Evolutionary conservation across 2,113 vertebrate genomes (phyloP).

Genomic region (Grantiella picta): DNA sequence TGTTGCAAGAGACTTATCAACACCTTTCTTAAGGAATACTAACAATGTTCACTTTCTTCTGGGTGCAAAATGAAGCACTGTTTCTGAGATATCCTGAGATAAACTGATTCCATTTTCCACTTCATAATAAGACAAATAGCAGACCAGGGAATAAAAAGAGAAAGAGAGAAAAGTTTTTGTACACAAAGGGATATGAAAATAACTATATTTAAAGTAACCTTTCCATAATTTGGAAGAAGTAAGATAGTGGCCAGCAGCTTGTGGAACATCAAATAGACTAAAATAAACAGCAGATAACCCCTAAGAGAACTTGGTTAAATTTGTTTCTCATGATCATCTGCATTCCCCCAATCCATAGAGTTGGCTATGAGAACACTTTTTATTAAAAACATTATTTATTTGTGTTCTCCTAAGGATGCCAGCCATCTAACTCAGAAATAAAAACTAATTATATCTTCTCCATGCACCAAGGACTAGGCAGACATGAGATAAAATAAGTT

Average conservation of each 20-base stretch:
- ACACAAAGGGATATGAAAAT: background rate
- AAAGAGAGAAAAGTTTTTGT: background rate
- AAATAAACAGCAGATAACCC: slow-evolving; percentile 2
- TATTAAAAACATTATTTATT: slow-evolving; percentile 58
- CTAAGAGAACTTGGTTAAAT: background rate
- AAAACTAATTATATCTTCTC: background rate
- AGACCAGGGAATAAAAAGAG: background rate
- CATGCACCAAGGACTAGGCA: background rate
- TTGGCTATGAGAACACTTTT: slow-evolving; percentile 17
- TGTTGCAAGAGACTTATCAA: background rate
- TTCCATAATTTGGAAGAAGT: slow-evolving; percentile 24
- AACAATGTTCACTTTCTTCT: background rate
- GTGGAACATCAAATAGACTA: slow-evolving; percentile 26
- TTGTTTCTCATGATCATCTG: slow-evolving; percentile 28
- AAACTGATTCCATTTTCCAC: slow-evolving; percentile 30
- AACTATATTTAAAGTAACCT: slow-evolving; percentile 33
- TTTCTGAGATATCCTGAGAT: slow-evolving; percentile 3
- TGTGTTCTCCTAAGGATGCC: slow-evolving; percentile 44
- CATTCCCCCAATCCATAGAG: background rate
- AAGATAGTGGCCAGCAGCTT: slow-evolving; percentile 37
- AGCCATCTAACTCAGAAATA: background rate
- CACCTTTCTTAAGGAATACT: background rate
- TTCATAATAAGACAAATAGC: slow-evolving; percentile 19
- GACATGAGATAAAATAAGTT: background rate
- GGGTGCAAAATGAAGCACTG: slow-evolving; percentile 13